Evolutionary conservation across 2,797 vertebrate species (phyloP), one percentile per base, ranked within the genome.

Genomic region (Dryobates pubescens): DNA sequence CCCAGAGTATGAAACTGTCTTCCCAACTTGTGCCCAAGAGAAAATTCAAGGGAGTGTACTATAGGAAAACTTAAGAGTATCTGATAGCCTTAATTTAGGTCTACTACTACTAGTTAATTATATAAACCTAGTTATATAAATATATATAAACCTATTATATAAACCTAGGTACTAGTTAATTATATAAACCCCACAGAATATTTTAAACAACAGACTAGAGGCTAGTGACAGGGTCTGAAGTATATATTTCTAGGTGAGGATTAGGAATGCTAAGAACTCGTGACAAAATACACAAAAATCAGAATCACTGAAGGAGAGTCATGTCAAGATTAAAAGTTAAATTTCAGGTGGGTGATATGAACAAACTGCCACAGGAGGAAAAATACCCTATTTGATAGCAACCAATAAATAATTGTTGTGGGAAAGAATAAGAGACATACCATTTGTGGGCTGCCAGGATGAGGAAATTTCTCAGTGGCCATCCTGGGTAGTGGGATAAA

Each of bases 381-480:
- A 64, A 29, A 58, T 1, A 13, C 1, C 41, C 65, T 10, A 77
- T 49, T 38, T 75, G 5, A 14, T 45, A 88, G 8, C 17, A 87
- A 43, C 17, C 20, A 72, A 26, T 3, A 67, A 54, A 38, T 34
- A 59, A 82, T 13, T 24, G 45, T 58, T 27, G 19, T 49, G 20
- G 17, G 23, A 72, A 91, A 81, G 13, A 86, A 91, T 64, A 57
- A 80, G 94, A 88, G 1, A 89, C 86, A 71, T 98, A 99, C 99
- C 99, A 99, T 97, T 95, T 98, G 91, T 98, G 95, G 17, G 99
- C 98, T 94, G 98, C 97, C 73, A 99, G 98, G 80, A 98, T 96
- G 95, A 99, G 97, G 70, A 99, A 97, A 95, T 99, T 99, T 96
- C 99, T 98, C 96, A 99, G 95, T 70, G 99, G 99, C 99, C 99